phyloP scores from a whole-genome alignment of 2,888 invertebrate species.

The Mesochorus sp. region DNA sequence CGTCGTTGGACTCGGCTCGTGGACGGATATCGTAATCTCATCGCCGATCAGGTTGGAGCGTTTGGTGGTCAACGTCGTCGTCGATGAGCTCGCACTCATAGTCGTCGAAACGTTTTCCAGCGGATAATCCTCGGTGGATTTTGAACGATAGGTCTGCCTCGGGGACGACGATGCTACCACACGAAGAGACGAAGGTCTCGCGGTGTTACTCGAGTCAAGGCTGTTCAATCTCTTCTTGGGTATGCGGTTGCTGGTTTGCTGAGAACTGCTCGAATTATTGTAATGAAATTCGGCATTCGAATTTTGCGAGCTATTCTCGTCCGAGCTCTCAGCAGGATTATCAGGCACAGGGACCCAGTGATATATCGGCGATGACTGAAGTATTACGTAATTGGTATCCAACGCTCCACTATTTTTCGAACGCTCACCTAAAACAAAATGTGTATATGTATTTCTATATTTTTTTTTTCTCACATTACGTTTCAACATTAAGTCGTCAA shows the following conservation, averaged over 20 bases:
- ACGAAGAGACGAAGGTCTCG: slow-evolving; percentile 73
- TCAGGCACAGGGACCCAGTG: slow-evolving; percentile 84
- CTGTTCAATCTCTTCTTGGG: slow-evolving; percentile 53
- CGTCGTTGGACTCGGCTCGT: too few species aligned
- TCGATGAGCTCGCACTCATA: slow-evolving; percentile 43
- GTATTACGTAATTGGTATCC: slow-evolving; percentile 84
- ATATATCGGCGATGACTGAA: slow-evolving; percentile 83
- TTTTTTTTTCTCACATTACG: too few species aligned
- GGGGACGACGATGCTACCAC: slow-evolving; percentile 77
- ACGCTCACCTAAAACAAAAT: slow-evolving; percentile 74
- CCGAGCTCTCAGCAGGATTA: slow-evolving; percentile 79
- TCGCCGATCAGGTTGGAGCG: slow-evolving; percentile 60
- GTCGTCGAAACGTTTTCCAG: slow-evolving; percentile 17
- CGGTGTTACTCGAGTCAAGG: too few species aligned
- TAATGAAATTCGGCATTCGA: slow-evolving; percentile 74
- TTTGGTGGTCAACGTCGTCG: slow-evolving; percentile 14
- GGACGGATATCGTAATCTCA: slow-evolving; percentile 68
- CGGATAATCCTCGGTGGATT: slow-evolving; percentile 75
- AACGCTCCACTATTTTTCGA: slow-evolving; percentile 80
- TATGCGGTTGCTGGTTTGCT: slow-evolving; percentile 55
- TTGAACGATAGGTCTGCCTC: slow-evolving; percentile 74
- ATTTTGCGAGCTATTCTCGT: slow-evolving; percentile 82
- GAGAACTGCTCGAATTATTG: slow-evolving; percentile 73
- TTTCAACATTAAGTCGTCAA: neutral
- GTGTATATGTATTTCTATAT: too few species aligned